Base-by-base conservation (phyloP, 2,113 vertebrate genomes). In the Macaca fascicularis region DNA sequence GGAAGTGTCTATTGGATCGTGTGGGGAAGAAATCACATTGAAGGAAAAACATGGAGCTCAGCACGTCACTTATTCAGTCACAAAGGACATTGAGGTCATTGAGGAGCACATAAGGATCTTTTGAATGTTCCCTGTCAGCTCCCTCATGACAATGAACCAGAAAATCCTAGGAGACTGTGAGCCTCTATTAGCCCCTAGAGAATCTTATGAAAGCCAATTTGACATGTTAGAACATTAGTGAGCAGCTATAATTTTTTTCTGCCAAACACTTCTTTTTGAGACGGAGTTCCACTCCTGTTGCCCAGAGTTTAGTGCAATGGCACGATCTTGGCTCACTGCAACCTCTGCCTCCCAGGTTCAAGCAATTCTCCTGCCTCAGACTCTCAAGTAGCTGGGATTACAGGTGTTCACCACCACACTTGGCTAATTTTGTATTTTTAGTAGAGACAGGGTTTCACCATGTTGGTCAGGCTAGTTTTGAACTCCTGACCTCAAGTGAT, bases 41-140 rank as follows among this genome's bases (percentile, higher is more conserved):
- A 69, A 2, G 16, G 48, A 19, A 79, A 30, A 2, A 13, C 25
- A 11, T 0, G 1, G 8, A 59, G 7, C 22, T 78, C 3, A 11
- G 3, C 1, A 3, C 0, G 2, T 67, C 35, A 55, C 3, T 23
- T 38, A 22, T 74, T 50, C 9, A 16, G 30, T 27, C 52, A 13
- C 5, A 55, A n/a, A 8, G 45, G 52, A 79, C 17, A 72, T 1
- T 82, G 87, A 89, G 40, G 12, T 78, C 38, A 45, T 5, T 35
- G n/a, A 48, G 32, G 12, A 91, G 6, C 50, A 27, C 35, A 32
- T 0, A 25, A 23, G 50, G 13, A 45, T 25, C 32, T 59, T 81
- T 14, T 57, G 35, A 64, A 59, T 57, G 17, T 20, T 45, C 38
- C 52, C n/a, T 2, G 16, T 57, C 3, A 85, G 38, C n/a, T 76